Evolutionary conservation across 2,797 vertebrate species (phyloP), one percentile per base, ranked within the genome.

Genomic region (Betta splendens): DNA sequence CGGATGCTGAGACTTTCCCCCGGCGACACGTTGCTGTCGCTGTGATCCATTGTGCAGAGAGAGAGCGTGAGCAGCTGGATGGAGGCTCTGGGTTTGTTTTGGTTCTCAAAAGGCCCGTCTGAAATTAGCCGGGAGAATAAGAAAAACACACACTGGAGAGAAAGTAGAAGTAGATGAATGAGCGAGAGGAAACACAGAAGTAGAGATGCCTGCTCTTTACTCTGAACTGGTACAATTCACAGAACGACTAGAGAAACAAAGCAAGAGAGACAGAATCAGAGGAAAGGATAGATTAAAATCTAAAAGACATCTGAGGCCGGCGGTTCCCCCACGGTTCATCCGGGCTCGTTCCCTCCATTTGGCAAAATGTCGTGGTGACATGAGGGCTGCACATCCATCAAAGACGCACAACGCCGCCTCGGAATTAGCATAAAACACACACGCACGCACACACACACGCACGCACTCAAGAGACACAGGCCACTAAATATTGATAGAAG

Each of bases 361-460:
- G 59, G 60, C 58, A 60, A 70, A 72, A 64, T 55, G 61, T 64
- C 22, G 40, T 17, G 2, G 52, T 47, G 65, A 75, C 64, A 50
- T 10, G 5, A 59, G 60, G 68, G 40, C 60, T 7, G 35, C 13
- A 3, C 29, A 69, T 64, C 64, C 73, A 76, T 80, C 68, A 72
- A 77, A 64, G 40, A 69, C 26, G 50, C 51, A 63, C 68, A 64
- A 72, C 15, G 37, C 68, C 51, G 13, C 44, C 52, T 48, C n/a
- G 57, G 50, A 68, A 80, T 79, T 72, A 77, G 44, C 77, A 80
- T 71, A 60, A 68, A 11, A 65, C 55, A 69, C 68, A 64, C 33
- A 53, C 5, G n/a, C 29, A 28, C 46, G 58, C 31, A 13, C 32
- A 53, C 23, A 37, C 15, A 49, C 26, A 29, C 47, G 13, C 21